These are phyloP conservation scores for Halcyon smyrnensis DNA, from an alignment of 2,797 vertebrate species.

Conservation along the genomic window DNA sequence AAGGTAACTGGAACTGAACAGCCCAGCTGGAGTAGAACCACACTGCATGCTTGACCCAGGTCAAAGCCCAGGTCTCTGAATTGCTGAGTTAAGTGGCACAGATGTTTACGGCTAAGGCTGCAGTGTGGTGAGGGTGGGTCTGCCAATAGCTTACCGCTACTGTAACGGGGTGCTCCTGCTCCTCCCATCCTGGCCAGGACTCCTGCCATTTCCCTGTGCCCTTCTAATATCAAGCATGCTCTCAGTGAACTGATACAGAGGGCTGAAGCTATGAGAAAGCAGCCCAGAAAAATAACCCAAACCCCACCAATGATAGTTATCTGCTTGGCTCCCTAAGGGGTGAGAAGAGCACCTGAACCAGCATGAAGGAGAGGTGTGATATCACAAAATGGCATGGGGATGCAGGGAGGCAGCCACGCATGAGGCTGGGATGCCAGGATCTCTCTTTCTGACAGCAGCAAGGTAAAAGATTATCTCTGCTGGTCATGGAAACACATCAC, in stretches of 20 bases:
- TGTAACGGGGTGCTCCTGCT: fast-evolving
- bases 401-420: neutral
- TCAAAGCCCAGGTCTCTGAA: slow-evolving; percentile 14
- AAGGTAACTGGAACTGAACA: neutral
- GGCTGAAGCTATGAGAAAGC: neutral
- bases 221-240: neutral
- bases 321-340: neutral
- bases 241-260: neutral
- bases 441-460: neutral
- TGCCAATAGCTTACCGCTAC: neutral
- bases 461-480: neutral
- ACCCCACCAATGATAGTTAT: fast-evolving
- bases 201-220: neutral
- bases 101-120: neutral
- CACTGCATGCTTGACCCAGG: neutral
- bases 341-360: neutral
- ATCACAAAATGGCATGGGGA: neutral
- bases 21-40: neutral
- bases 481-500: neutral
- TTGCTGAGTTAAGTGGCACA: neutral
- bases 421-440: fast-evolving
- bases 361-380: neutral
- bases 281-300: neutral
- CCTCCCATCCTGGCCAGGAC: neutral
- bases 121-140: neutral